Conservation (phyloP, 2,888 invertebrate species). For the Biston stratarius region DNA sequence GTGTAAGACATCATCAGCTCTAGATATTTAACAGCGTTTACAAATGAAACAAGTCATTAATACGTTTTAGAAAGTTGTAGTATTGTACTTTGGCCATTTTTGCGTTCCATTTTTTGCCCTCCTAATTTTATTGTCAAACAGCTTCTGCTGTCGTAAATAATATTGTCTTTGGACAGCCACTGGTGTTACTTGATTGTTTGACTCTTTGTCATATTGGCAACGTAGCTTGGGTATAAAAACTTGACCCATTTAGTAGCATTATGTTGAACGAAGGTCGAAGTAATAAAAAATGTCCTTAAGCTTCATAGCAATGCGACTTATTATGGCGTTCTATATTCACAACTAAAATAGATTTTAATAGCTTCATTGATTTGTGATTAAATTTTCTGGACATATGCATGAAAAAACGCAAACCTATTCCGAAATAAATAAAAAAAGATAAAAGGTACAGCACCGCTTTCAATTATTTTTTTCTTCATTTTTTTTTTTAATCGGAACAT, state of each 20-base stretch:
- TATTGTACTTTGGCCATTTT: slow-evolving; percentile 40
- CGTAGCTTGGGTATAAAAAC: slow-evolving; percentile 58
- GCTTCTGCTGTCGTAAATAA: slow-evolving; percentile 78
- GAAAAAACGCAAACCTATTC: too few relatives aligned
- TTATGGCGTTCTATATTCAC: background rate
- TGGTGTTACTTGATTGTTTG: slow-evolving; percentile 77
- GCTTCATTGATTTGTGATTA: too few relatives aligned
- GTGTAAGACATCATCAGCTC: background rate
- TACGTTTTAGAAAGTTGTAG: slow-evolving; percentile 45
- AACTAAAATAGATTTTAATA: background rate
- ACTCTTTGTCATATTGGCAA: slow-evolving; percentile 68
- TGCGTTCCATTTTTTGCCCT: slow-evolving; percentile 59
- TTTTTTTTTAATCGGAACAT: too few relatives aligned
- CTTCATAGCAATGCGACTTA: background rate
- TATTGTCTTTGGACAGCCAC: slow-evolving; percentile 73
- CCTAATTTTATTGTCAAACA: slow-evolving; percentile 63
- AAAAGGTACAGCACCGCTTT: too few relatives aligned
- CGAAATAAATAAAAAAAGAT: too few relatives aligned
- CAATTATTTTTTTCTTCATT: too few relatives aligned
- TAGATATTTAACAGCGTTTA: background rate
- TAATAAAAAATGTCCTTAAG: slow-evolving; percentile 26
- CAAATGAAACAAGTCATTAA: slow-evolving; percentile 35
- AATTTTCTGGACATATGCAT: too few relatives aligned
- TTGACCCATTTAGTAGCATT: slow-evolving; percentile 66
- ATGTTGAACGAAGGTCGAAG: slow-evolving; percentile 52